Base-by-base conservation (phyloP, 2,797 vertebrate genomes). In the Poliocrania exsul region DNA sequence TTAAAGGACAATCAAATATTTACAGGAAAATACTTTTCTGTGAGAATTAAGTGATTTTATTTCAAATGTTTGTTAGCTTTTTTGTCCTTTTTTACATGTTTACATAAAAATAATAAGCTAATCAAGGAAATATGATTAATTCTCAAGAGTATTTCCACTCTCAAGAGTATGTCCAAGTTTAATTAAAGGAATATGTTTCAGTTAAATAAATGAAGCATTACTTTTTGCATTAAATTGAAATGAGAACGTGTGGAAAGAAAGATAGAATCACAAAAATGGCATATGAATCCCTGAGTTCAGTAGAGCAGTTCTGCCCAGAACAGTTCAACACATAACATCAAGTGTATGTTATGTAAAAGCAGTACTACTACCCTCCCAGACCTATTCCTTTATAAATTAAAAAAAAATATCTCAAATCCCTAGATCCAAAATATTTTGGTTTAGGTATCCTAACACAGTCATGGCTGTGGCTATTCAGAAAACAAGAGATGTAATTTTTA, bases 1-100 rank as follows among this genome's bases (percentile, higher is more conserved):
- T 98, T 96, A 97, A 98, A 96, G 95, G 86, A 97, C 95, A 97
- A 97, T 98, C 97, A 98, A 98, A 98, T 97, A 98, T 94, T 96
- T 88, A 93, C 35, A 87, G 90, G 82, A 92, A 97, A 86, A 71
- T 66, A 38, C 33, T 84, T 73, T 64, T 61, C 82, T 33, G 44
- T 89, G 82, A 96, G 60, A 51, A 66, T 29, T 75, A 84, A 77
- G 37, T 57, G 38, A 90, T 57, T 95, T 90, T 61, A 71, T 88
- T 95, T 75, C 78, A 91, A 86, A 90, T 29, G 12, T 46, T 79
- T 62, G 1, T 35, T 56, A 67, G 3, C 0, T 64, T 84, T 85
- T 91, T 95, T 72, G 35, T n/a, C 14, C 4, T 38, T 65, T 90
- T 87, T 69, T 67, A n/a, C 57, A 92, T 28, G 44, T 80, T 79